Percentiles rank a stretch among this genome's conserved stretches.
These are phyloP conservation scores for Nasonovia ribisnigri DNA, from an alignment of 2,888 invertebrate genomes.

Conservation along the genomic window DNA sequence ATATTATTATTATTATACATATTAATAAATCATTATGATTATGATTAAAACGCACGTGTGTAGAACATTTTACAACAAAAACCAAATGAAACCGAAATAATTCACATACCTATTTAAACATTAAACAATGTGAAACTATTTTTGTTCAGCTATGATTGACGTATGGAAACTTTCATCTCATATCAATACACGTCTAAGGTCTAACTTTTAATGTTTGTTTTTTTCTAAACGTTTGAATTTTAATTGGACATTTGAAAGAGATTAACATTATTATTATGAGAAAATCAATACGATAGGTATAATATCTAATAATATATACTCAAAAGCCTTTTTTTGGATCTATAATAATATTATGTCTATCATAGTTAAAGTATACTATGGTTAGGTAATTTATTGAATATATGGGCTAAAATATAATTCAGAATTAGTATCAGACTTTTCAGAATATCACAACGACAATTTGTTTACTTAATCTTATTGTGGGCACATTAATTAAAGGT, in stretches of 20 bases:
- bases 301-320: background rate
- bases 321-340: too few species aligned
- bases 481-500: background rate
- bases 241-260: background rate
- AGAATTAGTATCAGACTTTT: background rate
- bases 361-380: background rate
- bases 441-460: background rate
- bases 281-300: background rate
- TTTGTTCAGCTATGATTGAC: background rate
- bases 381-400: background rate
- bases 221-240: background rate
- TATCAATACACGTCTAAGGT: background rate
- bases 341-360: too few species aligned
- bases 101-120: background rate
- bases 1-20: background rate
- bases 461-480: background rate
- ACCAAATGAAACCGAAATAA: background rate
- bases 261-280: background rate
- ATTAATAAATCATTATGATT: background rate
- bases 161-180: background rate
- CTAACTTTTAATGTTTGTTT: background rate
- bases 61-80: background rate
- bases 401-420: background rate
- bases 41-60: background rate
- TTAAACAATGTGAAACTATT: background rate